Percentiles rank a stretch among this genome's conserved stretches.
These are phyloP conservation scores for Drosophila orena DNA, from an alignment of 1,140 invertebrate species.

Conservation along the genomic window DNA sequence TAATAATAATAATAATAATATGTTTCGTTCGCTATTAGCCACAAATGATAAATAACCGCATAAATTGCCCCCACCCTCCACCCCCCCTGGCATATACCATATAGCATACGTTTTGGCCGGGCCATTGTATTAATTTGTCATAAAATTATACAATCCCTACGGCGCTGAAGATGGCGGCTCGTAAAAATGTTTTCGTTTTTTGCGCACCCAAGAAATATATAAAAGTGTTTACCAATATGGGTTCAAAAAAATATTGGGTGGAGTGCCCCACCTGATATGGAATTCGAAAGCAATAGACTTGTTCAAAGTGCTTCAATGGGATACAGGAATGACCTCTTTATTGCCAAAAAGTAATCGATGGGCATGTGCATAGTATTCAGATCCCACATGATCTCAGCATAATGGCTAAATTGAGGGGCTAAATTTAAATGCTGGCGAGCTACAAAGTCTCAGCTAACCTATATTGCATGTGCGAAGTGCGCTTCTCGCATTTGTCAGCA, in stretches of 20 bases:
- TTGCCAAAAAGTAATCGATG: too few relatives aligned
- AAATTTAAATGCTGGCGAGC: constrained; percentile 62
- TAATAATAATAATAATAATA: constrained; percentile 78
- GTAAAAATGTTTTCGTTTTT: constrained; percentile 54
- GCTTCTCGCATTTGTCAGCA: constrained; percentile 68
- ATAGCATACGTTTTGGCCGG: constrained; percentile 38
- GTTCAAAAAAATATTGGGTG: not conserved
- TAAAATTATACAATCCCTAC: constrained; percentile 69
- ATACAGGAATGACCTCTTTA: too few relatives aligned
- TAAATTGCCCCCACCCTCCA: constrained; percentile 64
- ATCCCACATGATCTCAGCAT: not conserved
- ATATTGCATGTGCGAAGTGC: constrained; percentile 39
- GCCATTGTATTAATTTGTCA: constrained; percentile 80
- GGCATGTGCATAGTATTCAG: not conserved
- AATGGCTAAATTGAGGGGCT: constrained; percentile 51
- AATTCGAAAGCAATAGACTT: not conserved
- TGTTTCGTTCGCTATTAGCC: constrained; percentile 66
- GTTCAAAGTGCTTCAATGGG: too few relatives aligned
- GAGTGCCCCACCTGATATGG: constrained; percentile 17
- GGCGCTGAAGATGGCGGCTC: constrained; percentile 21
- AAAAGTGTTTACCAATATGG: constrained; percentile 41
- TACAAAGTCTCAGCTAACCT: constrained; percentile 72
- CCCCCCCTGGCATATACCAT: not conserved
- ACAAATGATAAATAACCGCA: constrained; percentile 64
- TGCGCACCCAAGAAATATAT: constrained; percentile 20